These are phyloP conservation scores for Meta bourneti DNA, from an alignment of 2,888 invertebrate genomes.

Conservation along the genomic window DNA sequence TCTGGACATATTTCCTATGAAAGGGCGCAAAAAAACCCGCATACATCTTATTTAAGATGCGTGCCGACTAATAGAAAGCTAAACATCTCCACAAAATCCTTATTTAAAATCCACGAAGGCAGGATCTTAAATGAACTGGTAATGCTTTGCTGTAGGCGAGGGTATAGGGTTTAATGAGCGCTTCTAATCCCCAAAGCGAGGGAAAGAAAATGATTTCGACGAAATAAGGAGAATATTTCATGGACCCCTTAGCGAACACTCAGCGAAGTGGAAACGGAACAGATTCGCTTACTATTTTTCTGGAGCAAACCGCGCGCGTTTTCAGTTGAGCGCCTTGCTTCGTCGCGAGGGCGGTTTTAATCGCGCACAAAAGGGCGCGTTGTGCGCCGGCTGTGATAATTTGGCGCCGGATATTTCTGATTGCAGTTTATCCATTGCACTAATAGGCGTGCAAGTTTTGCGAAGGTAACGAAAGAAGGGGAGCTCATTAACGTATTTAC, in stretches of 20 bases:
- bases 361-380: conserved; percentile 39
- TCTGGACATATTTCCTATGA: conserved; percentile 24
- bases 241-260: conserved; percentile 27
- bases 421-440: conserved; percentile 48
- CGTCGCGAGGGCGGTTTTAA: conserved; percentile 26
- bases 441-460: conserved; percentile 52
- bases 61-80: conserved; percentile 49
- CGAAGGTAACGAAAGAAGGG: conserved; percentile 25
- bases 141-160: conserved; percentile 40
- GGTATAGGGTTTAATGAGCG: conserved; percentile 63
- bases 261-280: conserved; percentile 59
- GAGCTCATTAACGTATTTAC: conserved; percentile 54
- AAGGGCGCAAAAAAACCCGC: conserved; percentile 20
- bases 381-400: conserved; percentile 13
- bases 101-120: conserved; percentile 60
- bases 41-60: conserved; percentile 50
- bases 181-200: conserved; percentile 58
- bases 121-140: conserved; percentile 64
- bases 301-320: conserved; percentile 29
- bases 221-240: conserved; percentile 68
- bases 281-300: conserved; percentile 51
- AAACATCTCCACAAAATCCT: conserved; percentile 59
- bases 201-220: conserved; percentile 56
- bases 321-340: conserved; percentile 23
- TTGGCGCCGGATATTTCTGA: conserved; percentile 57